phyloP scores from a whole-genome alignment of 1,140 invertebrate species.

The Catajapyx aquilonaris region DNA sequence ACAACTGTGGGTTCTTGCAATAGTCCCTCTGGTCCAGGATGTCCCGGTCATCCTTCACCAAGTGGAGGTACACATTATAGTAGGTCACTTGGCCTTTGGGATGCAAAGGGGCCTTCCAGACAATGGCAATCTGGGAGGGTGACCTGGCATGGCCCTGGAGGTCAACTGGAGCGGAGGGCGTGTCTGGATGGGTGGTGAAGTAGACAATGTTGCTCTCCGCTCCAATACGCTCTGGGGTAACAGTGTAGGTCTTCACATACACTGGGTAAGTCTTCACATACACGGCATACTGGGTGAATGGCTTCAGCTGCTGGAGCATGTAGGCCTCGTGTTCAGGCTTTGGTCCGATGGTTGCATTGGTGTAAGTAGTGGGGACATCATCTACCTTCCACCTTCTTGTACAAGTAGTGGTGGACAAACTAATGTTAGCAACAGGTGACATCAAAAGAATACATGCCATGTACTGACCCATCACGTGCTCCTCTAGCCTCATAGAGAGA shows the following conservation, averaged over 20 bases:
- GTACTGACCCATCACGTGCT: constrained; percentile 63
- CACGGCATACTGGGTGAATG: constrained; percentile 70
- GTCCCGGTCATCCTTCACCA: constrained; percentile 23
- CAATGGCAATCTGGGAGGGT: constrained; percentile 39
- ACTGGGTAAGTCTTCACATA: too few relatives aligned
- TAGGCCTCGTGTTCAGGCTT: constrained; percentile 19
- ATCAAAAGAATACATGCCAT: too few relatives aligned
- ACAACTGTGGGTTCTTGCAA: too few relatives aligned
- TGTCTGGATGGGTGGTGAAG: constrained; percentile 50
- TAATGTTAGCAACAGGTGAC: too few relatives aligned
- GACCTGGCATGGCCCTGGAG: constrained; percentile 30
- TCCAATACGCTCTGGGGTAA: constrained; percentile 50
- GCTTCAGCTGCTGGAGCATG: constrained; percentile 40
- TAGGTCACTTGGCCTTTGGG: constrained; percentile 63
- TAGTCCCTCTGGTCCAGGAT: constrained; percentile 39
- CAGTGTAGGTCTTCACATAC: constrained; percentile 74
- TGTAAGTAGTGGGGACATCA: constrained; percentile 16
- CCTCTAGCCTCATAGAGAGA: constrained; percentile 64
- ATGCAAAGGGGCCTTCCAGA: constrained; percentile 48
- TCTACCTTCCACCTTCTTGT: constrained; percentile 29
- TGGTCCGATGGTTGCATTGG: constrained; percentile 6
- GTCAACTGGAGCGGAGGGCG: constrained; percentile 39
- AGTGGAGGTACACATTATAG: constrained; percentile 43
- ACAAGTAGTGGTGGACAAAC: too few relatives aligned
- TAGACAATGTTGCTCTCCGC: constrained; percentile 59